Evolutionary conservation across 2,888 invertebrate genomes (phyloP).

Genomic region (Polietes domitor): DNA sequence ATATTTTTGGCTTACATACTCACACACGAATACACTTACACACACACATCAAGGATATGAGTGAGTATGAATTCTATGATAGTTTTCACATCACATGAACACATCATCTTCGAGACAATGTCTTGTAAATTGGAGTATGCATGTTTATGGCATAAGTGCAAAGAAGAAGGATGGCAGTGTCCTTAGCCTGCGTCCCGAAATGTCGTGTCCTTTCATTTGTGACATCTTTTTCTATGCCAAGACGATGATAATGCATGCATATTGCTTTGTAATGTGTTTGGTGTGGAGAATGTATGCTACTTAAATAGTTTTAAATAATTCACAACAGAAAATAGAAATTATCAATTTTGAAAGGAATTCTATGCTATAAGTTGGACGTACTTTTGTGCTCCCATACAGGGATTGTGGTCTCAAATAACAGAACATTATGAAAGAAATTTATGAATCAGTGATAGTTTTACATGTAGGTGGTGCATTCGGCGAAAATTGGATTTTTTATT

Average conservation of each 20-base stretch:
- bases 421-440: no score
- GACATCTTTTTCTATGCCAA: background rate
- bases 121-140: background rate
- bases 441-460: no score
- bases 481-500: no score
- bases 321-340: no score
- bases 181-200: background rate
- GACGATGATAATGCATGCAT: background rate
- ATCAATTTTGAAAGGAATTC: no score
- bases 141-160: background rate
- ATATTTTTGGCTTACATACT: background rate
- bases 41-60: background rate
- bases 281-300: constrained; percentile 18
- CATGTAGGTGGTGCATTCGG: no score
- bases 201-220: constrained; percentile 1
- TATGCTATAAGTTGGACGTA: no score
- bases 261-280: constrained; percentile 24
- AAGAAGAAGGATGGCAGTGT: background rate
- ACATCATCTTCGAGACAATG: background rate
- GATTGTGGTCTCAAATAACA: no score
- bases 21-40: background rate
- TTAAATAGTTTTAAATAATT: constrained; percentile 35
- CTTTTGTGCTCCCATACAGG: no score
- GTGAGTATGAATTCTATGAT: background rate
- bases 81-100: background rate